These are phyloP conservation scores for Bos taurus DNA, from an alignment of 2,113 vertebrate species.

Conservation along the genomic window DNA sequence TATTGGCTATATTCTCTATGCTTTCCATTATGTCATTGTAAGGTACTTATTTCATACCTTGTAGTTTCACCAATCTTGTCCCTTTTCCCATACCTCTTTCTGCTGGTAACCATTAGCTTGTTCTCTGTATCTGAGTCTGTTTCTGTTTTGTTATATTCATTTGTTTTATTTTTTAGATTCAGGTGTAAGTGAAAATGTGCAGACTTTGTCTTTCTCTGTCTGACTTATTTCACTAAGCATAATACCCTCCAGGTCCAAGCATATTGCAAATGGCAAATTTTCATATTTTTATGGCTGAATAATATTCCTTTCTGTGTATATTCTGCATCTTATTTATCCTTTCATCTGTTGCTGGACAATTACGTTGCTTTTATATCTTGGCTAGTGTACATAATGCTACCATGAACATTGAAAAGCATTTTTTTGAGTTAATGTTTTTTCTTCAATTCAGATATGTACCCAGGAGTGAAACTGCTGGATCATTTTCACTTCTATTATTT, in stretches of 20 bases:
- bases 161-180: neutral
- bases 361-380: neutral
- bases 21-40: neutral
- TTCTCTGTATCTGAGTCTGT: neutral
- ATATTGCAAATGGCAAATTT: neutral
- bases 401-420: neutral
- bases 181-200: neutral
- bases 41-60: neutral
- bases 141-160: neutral
- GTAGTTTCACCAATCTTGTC: neutral
- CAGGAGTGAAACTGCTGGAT: neutral
- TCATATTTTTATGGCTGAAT: neutral
- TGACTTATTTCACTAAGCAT: neutral
- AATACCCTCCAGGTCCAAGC: neutral
- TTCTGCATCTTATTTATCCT: neutral
- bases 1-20: neutral
- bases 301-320: neutral
- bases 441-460: neutral
- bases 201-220: neutral
- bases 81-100: neutral
- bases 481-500: neutral
- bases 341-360: neutral
- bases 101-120: neutral
- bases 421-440: neutral
- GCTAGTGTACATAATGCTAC: neutral